Evolutionary conservation across 2,888 invertebrate species (phyloP), one percentile per base, ranked within the genome.

Genomic region (Disparrhopalites patrizii): DNA sequence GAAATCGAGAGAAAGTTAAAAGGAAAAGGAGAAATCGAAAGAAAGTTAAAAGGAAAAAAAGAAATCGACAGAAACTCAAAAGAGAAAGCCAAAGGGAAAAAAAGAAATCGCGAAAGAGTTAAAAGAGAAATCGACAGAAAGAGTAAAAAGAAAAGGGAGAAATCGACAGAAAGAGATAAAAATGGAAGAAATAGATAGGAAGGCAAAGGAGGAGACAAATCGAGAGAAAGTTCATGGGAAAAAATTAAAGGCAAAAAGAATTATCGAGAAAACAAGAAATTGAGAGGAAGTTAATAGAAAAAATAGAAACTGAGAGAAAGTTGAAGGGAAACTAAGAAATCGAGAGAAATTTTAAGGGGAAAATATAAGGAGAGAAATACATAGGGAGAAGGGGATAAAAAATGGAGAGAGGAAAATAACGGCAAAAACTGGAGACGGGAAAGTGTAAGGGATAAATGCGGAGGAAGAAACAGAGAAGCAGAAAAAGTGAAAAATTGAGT

Each of bases 301-400:
- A 30, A 63, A 30, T 51, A 65, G 52, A 65, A 30, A 33, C 43
- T 43, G 15, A 51, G 57, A 33, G 33, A 63, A 63, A 63, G 25
- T 25, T 27, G 23, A 38, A 57, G 25, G 57, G 57, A 38, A 25
- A 40, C 25, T 13, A 54, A 54, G 43, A 43, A 43, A 43, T 5
- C 5, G 25, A 50, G 2, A 31, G 30, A 54, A 54, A 30, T 31
- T 10, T 38, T 50, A 56, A 23, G 38, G 52, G 54, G 31, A 55
- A 62, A 66, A 70, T 68, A 57, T 70, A 67, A 70, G 66, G 68
- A 68, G 70, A n/a, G 68, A 70, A 70, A 70, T 70, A 68, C 28
- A 43, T 43, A 43, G n/a, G n/a, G n/a, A n/a, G n/a, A n/a, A n/a
- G n/a, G n/a, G n/a, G n/a, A n/a, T n/a, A n/a, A n/a, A n/a, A n/a